phyloP scores from a whole-genome alignment of 2,888 invertebrate species.

The Pyrrhia umbra region DNA sequence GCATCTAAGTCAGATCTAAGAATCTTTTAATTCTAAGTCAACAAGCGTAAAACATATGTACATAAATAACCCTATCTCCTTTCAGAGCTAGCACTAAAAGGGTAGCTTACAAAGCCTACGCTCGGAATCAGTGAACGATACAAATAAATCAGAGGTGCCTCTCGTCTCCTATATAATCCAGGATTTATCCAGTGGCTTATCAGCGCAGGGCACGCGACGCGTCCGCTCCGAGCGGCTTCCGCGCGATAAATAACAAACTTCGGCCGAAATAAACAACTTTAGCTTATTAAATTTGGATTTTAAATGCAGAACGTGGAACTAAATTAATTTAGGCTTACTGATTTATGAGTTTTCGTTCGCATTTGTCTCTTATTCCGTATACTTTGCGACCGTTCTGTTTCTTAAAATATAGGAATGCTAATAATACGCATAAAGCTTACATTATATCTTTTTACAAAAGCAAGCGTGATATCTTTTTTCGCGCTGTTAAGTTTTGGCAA shows the following conservation, averaged over 20 bases:
- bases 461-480: background rate
- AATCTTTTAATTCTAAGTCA: background rate
- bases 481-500: slow-evolving; percentile 5
- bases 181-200: slow-evolving; percentile 55
- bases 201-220: slow-evolving; percentile 51
- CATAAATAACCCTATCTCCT: slow-evolving; percentile 26
- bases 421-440: slow-evolving; percentile 7
- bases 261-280: slow-evolving; percentile 55
- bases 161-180: slow-evolving; percentile 54
- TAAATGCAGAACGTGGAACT: slow-evolving; percentile 44
- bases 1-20: slow-evolving; percentile 7
- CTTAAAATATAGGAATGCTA: background rate
- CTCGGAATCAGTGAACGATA: slow-evolving; percentile 38
- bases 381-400: slow-evolving; percentile 7
- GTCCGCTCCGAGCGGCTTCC: slow-evolving; percentile 47
- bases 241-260: slow-evolving; percentile 58
- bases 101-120: slow-evolving; percentile 35
- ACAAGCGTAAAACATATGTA: slow-evolving; percentile 8
- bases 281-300: slow-evolving; percentile 56
- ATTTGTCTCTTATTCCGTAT: slow-evolving; percentile 15
- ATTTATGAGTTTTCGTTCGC: slow-evolving; percentile 41
- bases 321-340: slow-evolving; percentile 44
- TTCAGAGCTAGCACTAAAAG: slow-evolving; percentile 18
- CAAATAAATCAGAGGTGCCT: slow-evolving; percentile 53
- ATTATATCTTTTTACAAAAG: slow-evolving; percentile 10